phyloP scores from a whole-genome alignment of 2,113 vertebrate species.

The Nesoenas mayeri region DNA sequence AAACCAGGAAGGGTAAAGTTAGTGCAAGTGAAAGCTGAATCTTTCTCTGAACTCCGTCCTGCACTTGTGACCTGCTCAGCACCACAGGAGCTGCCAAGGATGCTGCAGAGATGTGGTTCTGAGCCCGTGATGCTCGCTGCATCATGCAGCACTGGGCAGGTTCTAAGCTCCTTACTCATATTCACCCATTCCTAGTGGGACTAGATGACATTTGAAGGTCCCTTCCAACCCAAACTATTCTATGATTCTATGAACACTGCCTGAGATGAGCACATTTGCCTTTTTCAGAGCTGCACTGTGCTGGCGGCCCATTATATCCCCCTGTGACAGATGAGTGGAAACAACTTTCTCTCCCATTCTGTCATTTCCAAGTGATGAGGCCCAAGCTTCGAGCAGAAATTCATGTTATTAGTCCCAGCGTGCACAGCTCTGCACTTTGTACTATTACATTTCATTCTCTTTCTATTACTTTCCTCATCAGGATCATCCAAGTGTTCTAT shows the following conservation, averaged over 20 bases:
- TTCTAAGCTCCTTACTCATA: not conserved
- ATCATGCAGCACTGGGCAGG: fast-evolving
- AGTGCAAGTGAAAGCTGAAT: not conserved
- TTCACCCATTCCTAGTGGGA: not conserved
- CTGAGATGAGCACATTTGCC: not conserved
- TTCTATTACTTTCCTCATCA: not conserved
- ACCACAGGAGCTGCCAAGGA: not conserved
- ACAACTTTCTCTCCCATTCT: not conserved
- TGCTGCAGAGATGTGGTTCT: not conserved
- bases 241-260: no score
- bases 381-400: slow-evolving; percentile 39
- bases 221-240: no score
- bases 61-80: not conserved
- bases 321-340: not conserved
- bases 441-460: slow-evolving; percentile 16
- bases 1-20: not conserved
- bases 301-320: not conserved
- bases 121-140: not conserved
- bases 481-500: slow-evolving; percentile 44
- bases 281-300: not conserved
- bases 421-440: slow-evolving; percentile 36
- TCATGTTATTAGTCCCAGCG: not conserved
- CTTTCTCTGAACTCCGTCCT: not conserved
- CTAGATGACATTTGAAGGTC: no score
- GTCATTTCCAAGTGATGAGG: slow-evolving; percentile 39